Conservation (phyloP, 30 jellyfish, hydroid and myxozoan species). For the Haliclystus octoradiatus region DNA sequence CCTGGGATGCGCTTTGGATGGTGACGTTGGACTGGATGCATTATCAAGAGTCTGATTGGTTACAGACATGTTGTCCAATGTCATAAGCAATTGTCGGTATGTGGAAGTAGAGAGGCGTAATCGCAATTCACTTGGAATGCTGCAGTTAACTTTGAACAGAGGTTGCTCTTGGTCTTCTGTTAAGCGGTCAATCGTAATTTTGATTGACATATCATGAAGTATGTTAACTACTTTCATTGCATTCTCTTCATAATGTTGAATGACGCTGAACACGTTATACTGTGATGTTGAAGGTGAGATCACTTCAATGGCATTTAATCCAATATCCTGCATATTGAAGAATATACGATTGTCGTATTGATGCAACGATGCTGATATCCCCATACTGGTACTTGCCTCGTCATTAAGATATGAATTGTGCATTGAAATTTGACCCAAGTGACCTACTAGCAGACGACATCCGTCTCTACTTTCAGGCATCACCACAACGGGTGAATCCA, state of each 20-base stretch:
- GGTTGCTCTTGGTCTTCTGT: background rate
- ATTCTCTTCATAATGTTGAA: background rate
- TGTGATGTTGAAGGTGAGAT: background rate
- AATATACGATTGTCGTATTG: background rate
- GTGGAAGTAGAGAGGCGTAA: background rate
- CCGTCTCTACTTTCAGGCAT: slow-evolving; percentile 60
- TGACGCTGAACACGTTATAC: background rate
- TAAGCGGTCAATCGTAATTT: slow-evolving; percentile 34
- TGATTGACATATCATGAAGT: slow-evolving; percentile 45
- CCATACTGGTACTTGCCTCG: background rate
- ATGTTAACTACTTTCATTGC: slow-evolving; percentile 26
- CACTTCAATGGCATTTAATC: background rate
- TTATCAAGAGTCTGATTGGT: too few species aligned
- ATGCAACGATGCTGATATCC: background rate
- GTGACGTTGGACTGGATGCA: too few species aligned
- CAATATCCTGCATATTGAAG: background rate
- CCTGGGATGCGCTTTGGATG: slow-evolving; percentile 2
- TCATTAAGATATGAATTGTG: slow-evolving; percentile 28
- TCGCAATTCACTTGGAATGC: background rate
- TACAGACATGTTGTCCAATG: background rate
- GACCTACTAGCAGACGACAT: slow-evolving; percentile 57
- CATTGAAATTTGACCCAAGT: slow-evolving; percentile 71
- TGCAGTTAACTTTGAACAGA: background rate
- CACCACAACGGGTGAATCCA: slow-evolving; percentile 77
- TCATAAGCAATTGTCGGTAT: background rate